A percentile compares a stretch with the other conserved stretches of the same genome.
Conservation (phyloP, 2,113 vertebrate genomes). For the Diphyllodes magnificus region DNA sequence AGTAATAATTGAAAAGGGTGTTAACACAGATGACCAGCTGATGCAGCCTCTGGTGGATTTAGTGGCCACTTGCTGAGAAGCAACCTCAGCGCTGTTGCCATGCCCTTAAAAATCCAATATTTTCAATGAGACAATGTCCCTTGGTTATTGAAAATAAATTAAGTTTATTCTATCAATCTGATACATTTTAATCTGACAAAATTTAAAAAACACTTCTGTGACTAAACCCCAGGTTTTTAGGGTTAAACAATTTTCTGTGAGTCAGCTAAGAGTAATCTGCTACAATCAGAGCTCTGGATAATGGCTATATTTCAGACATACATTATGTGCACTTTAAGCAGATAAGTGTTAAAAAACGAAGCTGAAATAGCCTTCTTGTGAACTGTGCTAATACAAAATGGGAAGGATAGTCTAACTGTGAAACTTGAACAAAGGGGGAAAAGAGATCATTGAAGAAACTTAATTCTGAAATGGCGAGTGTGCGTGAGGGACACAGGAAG, state of each 20-base stretch:
- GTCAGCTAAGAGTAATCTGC: slow-evolving; percentile 51
- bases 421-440: slow-evolving; percentile 32
- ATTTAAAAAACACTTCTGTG: background rate
- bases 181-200: background rate
- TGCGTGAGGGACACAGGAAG: background rate
- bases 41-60: background rate
- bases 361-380: slow-evolving; percentile 56
- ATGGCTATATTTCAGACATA: slow-evolving; percentile 59
- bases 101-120: background rate
- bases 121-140: background rate
- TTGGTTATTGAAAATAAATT: background rate
- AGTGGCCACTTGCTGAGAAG: background rate
- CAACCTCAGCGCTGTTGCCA: background rate
- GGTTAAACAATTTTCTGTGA: slow-evolving; percentile 50
- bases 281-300: slow-evolving; percentile 47
- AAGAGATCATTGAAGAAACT: slow-evolving; percentile 21
- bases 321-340: slow-evolving; percentile 64
- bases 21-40: background rate
- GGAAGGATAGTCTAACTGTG: slow-evolving; percentile 1
- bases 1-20: background rate
- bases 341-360: slow-evolving; percentile 48
- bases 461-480: slow-evolving; percentile 11
- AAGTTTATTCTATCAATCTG: background rate
- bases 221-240: background rate
- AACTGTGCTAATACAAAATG: slow-evolving; percentile 17